Conservation (phyloP, 2,888 invertebrate species). For the Diloba caeruleocephala region DNA sequence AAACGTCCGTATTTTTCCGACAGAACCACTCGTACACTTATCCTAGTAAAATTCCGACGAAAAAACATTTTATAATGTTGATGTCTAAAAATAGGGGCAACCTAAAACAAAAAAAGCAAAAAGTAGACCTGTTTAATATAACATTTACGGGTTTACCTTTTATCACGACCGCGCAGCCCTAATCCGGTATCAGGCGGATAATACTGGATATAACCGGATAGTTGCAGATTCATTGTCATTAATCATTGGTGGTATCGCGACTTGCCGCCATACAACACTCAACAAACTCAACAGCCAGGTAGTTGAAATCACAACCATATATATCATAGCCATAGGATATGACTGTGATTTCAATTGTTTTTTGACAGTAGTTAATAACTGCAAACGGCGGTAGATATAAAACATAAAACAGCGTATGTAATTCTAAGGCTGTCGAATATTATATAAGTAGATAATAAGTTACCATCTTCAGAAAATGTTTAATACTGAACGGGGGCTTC, state of each 20-base stretch:
- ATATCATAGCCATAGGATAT: too few species aligned
- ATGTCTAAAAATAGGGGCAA: slow-evolving; percentile 21
- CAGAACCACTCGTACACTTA: slow-evolving; percentile 2
- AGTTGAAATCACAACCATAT: too few species aligned
- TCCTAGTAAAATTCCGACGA: not conserved
- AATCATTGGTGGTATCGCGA: slow-evolving; percentile 39
- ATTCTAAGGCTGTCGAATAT: too few species aligned
- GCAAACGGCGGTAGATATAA: not conserved
- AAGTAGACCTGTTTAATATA: slow-evolving; percentile 18
- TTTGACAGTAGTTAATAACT: slow-evolving; percentile 5
- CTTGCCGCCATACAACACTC: slow-evolving; percentile 31
- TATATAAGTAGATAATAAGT: too few species aligned
- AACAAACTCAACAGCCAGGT: too few species aligned
- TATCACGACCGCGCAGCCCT: slow-evolving; percentile 38
- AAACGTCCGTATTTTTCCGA: slow-evolving; percentile 2
- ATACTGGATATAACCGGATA: slow-evolving; percentile 43
- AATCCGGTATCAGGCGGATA: slow-evolving; percentile 40
- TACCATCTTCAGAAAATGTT: too few species aligned
- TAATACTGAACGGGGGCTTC: too few species aligned
- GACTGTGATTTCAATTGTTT: slow-evolving; percentile 14
- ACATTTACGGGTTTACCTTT: slow-evolving; percentile 28
- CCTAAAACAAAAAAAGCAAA: slow-evolving; percentile 25
- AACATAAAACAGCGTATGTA: too few species aligned
- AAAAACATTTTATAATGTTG: slow-evolving; percentile 10
- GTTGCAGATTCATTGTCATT: slow-evolving; percentile 49